phyloP scores from a whole-genome alignment of 2,888 invertebrate genomes.

The Cordilura impudica region DNA sequence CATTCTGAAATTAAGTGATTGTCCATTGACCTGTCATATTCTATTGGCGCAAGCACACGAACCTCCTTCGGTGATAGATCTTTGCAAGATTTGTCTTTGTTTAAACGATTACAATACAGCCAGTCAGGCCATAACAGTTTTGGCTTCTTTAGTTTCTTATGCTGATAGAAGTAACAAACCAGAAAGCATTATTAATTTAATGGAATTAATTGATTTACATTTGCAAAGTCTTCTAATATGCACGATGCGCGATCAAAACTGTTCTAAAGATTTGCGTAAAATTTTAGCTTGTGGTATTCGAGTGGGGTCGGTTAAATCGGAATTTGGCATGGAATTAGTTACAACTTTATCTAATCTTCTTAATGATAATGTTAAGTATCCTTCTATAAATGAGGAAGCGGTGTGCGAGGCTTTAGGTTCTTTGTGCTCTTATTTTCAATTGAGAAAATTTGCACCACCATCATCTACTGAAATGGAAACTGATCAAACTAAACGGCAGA shows the following conservation, averaged over 20 bases:
- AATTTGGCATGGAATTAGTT: conserved; percentile 83
- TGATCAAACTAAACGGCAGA: conserved; percentile 63
- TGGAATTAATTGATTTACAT: conserved; percentile 75
- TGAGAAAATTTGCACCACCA: conserved; percentile 71
- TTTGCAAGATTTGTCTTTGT: conserved; percentile 75
- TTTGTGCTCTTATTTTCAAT: conserved; percentile 81
- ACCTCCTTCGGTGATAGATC: conserved; percentile 71
- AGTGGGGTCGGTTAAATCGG: conserved; percentile 82
- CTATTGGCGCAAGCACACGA: conserved; percentile 75
- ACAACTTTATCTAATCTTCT: conserved; percentile 80
- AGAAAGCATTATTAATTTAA: conserved; percentile 69
- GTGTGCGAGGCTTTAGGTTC: conserved; percentile 88
- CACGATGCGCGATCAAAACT: conserved; percentile 73
- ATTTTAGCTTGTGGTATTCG: conserved; percentile 84
- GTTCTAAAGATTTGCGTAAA: conserved; percentile 73
- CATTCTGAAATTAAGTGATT: conserved; percentile 75
- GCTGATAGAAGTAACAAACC: conserved; percentile 67
- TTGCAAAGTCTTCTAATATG: conserved; percentile 76
- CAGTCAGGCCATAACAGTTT: conserved; percentile 75
- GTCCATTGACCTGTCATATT: conserved; percentile 75
- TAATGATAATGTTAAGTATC: conserved; percentile 74
- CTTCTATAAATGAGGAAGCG: conserved; percentile 76
- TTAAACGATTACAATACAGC: conserved; percentile 75
- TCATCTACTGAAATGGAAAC: conserved; percentile 68
- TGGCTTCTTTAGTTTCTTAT: conserved; percentile 71